A percentile compares a stretch with the other conserved stretches of the same genome.
phyloP scores from a whole-genome alignment of 2,797 vertebrate genomes.

The Coregonus sp. region DNA sequence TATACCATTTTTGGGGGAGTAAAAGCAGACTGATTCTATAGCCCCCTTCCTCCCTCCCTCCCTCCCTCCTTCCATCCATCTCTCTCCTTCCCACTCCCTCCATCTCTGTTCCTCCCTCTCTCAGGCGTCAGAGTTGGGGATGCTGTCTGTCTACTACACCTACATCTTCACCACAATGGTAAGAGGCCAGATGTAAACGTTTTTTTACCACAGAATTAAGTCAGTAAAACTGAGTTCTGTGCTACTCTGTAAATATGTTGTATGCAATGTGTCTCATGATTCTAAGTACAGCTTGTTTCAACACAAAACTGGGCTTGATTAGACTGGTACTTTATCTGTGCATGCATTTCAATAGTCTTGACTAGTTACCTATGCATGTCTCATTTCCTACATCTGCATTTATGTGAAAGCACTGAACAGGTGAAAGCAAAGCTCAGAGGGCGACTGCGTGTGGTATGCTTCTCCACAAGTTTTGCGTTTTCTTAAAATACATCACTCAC shows the following conservation, averaged over 20 bases:
- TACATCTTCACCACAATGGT: slow-evolving; percentile 89
- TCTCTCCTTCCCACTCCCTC: too few species aligned
- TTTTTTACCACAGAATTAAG: not conserved
- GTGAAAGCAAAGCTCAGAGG: not conserved
- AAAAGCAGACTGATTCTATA: not conserved
- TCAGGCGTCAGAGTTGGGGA: slow-evolving; percentile 51
- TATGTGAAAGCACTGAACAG: not conserved
- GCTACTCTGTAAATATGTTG: not conserved
- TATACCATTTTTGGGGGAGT: not conserved
- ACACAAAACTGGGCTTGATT: not conserved
- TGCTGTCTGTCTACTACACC: slow-evolving; percentile 84
- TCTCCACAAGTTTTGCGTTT: too few species aligned
- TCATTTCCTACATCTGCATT: not conserved
- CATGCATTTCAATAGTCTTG: too few species aligned
- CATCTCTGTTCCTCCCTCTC: not conserved
- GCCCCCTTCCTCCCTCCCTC: not conserved
- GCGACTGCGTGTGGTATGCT: too few species aligned
- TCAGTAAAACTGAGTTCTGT: not conserved
- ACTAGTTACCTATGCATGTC: too few species aligned
- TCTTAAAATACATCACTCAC: not conserved
- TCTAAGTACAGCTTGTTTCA: not conserved
- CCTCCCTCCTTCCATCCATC: not conserved
- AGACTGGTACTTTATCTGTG: too few species aligned
- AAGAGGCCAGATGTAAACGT: slow-evolving; percentile 50
- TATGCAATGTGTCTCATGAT: not conserved